Evolutionary conservation across 2,888 invertebrate genomes (phyloP).

Genomic region (Ernsta delagoae): DNA sequence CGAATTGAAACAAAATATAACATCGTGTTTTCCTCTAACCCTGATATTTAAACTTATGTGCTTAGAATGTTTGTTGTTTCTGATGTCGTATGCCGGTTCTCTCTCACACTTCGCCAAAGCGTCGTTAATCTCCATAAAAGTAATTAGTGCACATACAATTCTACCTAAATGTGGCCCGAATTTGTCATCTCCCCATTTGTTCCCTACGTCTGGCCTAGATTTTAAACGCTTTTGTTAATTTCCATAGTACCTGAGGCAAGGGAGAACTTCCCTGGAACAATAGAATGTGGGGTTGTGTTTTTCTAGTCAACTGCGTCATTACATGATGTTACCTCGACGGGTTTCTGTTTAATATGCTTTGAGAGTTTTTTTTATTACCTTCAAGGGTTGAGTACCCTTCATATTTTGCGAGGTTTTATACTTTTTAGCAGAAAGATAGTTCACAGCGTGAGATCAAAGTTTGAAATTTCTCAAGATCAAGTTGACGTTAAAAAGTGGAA

Average conservation of each 20-base stretch:
- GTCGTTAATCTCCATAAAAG: conserved; percentile 47
- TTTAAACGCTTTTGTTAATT: conserved; percentile 23
- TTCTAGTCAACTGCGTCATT: neutral
- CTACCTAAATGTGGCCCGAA: conserved; percentile 15
- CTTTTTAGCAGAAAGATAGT: no score
- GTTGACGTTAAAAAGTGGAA: no score
- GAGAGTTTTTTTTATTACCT: neutral
- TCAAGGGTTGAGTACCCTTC: no score
- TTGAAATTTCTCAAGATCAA: no score
- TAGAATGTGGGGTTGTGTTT: conserved; percentile 10
- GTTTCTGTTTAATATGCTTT: conserved; percentile 8
- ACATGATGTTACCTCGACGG: conserved; percentile 14
- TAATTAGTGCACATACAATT: conserved; percentile 42
- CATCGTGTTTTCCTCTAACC: neutral
- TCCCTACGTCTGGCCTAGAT: conserved; percentile 5
- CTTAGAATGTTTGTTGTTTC: conserved; percentile 39
- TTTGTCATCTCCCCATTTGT: conserved; percentile 15
- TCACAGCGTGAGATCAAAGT: no score
- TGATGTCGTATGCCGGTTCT: conserved; percentile 19
- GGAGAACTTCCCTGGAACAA: neutral
- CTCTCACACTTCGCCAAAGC: conserved; percentile 24
- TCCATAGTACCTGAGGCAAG: conserved; percentile 9
- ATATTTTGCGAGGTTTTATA: no score
- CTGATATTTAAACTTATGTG: conserved; percentile 44
- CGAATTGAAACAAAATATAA: no score